A percentile compares a stretch with the other conserved stretches of the same genome.
Conservation (phyloP, 2,797 vertebrate species). For the Pangasius macronema region DNA sequence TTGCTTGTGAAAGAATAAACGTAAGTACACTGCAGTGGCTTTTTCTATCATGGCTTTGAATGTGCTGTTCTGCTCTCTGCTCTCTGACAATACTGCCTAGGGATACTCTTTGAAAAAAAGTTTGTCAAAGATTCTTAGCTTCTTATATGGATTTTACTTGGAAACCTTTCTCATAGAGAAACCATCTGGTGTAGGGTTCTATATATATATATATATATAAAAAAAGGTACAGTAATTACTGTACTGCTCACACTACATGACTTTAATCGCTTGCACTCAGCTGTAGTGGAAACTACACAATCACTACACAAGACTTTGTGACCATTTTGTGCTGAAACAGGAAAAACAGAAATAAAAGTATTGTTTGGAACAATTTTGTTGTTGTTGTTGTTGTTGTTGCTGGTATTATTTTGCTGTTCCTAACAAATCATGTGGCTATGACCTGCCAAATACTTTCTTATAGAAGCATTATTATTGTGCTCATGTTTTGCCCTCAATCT, state of each 20-base stretch:
- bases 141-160: neutral
- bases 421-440: neutral
- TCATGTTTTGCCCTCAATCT: neutral
- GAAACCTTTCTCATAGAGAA: neutral
- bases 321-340: neutral
- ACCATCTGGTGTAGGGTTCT: neutral
- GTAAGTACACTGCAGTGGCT: neutral
- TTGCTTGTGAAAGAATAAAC: neutral
- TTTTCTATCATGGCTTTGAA: conserved; percentile 13
- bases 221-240: neutral
- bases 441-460: neutral
- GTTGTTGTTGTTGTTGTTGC: neutral
- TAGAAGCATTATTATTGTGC: neutral
- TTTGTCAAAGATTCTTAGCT: neutral
- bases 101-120: neutral
- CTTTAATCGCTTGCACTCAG: neutral
- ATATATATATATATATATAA: neutral
- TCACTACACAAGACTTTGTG: neutral
- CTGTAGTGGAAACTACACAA: neutral
- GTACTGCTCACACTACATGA: no score
- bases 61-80: neutral
- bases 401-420: neutral
- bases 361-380: neutral
- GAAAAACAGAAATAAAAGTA: neutral
- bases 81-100: neutral